Conservation (phyloP, 2,113 vertebrate genomes). For the Paramormyrops kingsleyae region DNA sequence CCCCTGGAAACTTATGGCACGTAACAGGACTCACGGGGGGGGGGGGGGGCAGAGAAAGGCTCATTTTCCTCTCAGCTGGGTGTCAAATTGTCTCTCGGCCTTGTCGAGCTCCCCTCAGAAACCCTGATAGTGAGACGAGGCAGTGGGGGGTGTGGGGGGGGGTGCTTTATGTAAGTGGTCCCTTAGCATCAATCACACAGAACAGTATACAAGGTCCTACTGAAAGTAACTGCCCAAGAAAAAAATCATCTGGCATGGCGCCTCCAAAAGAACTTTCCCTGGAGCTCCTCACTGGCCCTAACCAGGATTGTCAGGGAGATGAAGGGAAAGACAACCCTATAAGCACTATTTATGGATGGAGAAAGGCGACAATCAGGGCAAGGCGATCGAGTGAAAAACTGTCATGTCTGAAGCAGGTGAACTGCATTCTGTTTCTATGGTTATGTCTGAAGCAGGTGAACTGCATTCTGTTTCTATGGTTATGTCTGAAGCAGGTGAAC, state of each 20-base stretch:
- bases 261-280: conserved; percentile 24
- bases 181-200: too few relatives aligned
- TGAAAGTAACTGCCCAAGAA: conserved; percentile 39
- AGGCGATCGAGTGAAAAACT: conserved; percentile 46
- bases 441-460: conserved; percentile 15
- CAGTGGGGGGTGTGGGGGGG: neutral
- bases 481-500: conserved; percentile 16
- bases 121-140: neutral
- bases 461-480: too few relatives aligned
- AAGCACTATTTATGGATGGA: neutral
- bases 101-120: neutral
- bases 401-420: conserved; percentile 28
- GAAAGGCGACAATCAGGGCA: conserved; percentile 45
- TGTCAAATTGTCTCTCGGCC: neutral
- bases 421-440: too few relatives aligned
- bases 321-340: neutral
- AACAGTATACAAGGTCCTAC: neutral
- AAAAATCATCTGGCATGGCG: conserved; percentile 33
- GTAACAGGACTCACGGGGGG: neutral
- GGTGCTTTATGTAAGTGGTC: neutral
- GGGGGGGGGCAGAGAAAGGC: neutral
- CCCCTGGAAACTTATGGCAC: too few relatives aligned
- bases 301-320: neutral
- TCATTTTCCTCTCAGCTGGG: neutral
- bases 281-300: conserved; percentile 7